Conservation (phyloP, 2,888 invertebrate genomes). For the Quadroppia sp. region DNA sequence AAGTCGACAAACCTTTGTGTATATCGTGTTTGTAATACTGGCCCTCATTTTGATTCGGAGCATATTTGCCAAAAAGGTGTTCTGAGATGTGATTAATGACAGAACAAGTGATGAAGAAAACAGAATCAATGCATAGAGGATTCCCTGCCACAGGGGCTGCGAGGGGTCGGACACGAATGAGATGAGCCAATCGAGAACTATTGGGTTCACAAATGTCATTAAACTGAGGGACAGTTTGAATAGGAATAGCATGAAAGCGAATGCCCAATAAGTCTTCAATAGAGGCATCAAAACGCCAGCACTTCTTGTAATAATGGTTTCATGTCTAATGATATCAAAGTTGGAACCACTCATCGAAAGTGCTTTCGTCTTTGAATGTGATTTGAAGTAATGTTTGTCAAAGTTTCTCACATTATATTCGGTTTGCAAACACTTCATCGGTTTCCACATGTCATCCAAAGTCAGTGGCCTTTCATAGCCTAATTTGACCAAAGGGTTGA, state of each 20-base stretch:
- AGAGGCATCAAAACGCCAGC: constrained; percentile 21
- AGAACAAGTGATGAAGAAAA: constrained; percentile 70
- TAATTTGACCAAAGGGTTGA: constrained; percentile 50
- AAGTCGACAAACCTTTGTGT: constrained; percentile 70
- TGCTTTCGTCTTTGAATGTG: background rate
- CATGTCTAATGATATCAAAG: constrained; percentile 6
- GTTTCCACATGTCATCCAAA: constrained; percentile 37
- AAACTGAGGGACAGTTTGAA: constrained; percentile 77
- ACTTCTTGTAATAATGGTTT: background rate
- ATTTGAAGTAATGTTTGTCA: constrained; percentile 18
- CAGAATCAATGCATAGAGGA: constrained; percentile 70
- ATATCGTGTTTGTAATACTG: constrained; percentile 78
- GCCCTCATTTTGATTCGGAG: constrained; percentile 85
- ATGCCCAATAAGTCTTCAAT: constrained; percentile 54
- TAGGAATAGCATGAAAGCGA: constrained; percentile 66
- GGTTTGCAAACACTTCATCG: background rate
- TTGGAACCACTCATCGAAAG: constrained; percentile 3
- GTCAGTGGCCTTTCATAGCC: constrained; percentile 39
- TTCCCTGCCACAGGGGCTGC: constrained; percentile 72
- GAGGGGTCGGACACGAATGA: constrained; percentile 49
- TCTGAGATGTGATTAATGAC: constrained; percentile 79
- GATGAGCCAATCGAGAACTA: constrained; percentile 51
- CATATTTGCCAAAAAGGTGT: constrained; percentile 83
- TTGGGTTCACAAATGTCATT: constrained; percentile 82
- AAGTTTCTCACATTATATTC: constrained; percentile 16